Evolutionary conservation across 2,113 vertebrate genomes (phyloP).

Genomic region (Dromiciops gliroides): DNA sequence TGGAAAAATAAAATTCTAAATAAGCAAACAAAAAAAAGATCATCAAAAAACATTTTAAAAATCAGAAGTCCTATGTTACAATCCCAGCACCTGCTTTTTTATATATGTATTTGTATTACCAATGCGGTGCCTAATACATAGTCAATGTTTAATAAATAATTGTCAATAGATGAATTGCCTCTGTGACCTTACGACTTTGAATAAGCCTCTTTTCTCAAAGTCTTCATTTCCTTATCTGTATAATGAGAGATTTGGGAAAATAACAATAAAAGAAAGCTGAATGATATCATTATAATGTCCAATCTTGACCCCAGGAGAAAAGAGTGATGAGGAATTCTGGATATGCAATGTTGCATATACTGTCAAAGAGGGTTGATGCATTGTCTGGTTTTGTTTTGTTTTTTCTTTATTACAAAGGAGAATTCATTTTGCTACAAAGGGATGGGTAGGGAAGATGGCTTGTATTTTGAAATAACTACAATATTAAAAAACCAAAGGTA

Average conservation of each 20-base stretch:
- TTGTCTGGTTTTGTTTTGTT: neutral
- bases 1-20: too few relatives aligned
- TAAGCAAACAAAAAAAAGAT: too few relatives aligned
- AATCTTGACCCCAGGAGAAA: neutral
- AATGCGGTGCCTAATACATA: neutral
- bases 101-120: neutral
- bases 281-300: neutral
- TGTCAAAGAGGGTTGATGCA: neutral
- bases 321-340: neutral
- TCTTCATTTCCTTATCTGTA: neutral
- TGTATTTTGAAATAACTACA: neutral
- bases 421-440: neutral
- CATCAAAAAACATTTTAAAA: too few relatives aligned
- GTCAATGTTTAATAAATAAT: neutral
- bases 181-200: neutral
- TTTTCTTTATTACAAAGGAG: neutral
- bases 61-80: too few relatives aligned
- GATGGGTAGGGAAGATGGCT: neutral
- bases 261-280: neutral
- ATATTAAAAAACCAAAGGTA: neutral
- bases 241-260: neutral
- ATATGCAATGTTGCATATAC: neutral
- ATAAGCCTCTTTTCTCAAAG: neutral
- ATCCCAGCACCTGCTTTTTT: neutral
- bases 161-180: neutral